Evolutionary conservation across 1,140 invertebrate genomes (phyloP).

Genomic region (fruit fly (Drosophila melanogaster)): Release_6_plus_ISO1_MT NT_033777.3:10793001-10793500

Average conservation of each 20-base stretch:
- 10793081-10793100: slow-evolving; percentile 88
- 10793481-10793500: slow-evolving; percentile 44
- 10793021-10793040: slow-evolving; percentile 78
- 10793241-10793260: slow-evolving; percentile 17
- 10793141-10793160: slow-evolving; percentile 84
- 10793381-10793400: slow-evolving; percentile 88
- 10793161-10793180: slow-evolving; percentile 36
- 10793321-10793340: slow-evolving; percentile 90
- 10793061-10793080: slow-evolving; percentile 65
- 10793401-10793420: slow-evolving; percentile 86
- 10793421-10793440: slow-evolving; percentile 67
- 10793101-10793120: slow-evolving; percentile 90
- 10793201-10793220: slow-evolving; percentile 52
- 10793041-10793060: slow-evolving; percentile 80
- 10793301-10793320: slow-evolving; percentile 91
- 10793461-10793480: slow-evolving; percentile 23
- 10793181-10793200: slow-evolving; percentile 44
- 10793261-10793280: slow-evolving; percentile 25
- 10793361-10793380: slow-evolving; percentile 86
- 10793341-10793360: slow-evolving; percentile 87
- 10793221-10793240: slow-evolving; percentile 13
- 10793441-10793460: slow-evolving; percentile 11
- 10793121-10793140: slow-evolving; percentile 89
- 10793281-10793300: slow-evolving; percentile 85
- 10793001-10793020: slow-evolving; percentile 31